A percentile compares a stretch with the other conserved stretches of the same genome.
These are phyloP conservation scores for Acheta domesticus DNA, from an alignment of 2,888 invertebrate genomes.

Conservation along the genomic window DNA sequence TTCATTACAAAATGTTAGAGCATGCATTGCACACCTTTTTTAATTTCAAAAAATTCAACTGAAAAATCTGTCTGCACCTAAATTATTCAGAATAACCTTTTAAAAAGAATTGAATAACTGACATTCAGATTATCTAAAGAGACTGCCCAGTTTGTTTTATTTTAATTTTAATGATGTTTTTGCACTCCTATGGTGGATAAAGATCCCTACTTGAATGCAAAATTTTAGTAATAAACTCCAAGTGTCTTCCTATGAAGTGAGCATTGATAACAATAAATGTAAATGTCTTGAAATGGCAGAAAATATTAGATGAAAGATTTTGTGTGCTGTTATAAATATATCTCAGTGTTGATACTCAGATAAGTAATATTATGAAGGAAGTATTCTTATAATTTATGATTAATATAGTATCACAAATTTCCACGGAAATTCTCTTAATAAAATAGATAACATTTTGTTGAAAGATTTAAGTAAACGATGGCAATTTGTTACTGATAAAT, in stretches of 20 bases:
- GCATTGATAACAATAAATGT: constrained; percentile 7
- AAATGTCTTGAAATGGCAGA: neutral
- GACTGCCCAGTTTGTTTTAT: no score
- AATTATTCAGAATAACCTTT: no score
- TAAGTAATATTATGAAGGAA: neutral
- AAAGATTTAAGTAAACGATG: neutral
- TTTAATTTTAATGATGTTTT: neutral
- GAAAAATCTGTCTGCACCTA: no score
- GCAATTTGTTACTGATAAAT: constrained; percentile 18
- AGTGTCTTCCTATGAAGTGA: constrained; percentile 12
- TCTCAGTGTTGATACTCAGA: constrained; percentile 18
- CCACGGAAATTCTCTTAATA: neutral
- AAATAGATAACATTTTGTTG: constrained; percentile 1
- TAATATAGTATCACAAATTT: neutral
- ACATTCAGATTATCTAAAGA: no score
- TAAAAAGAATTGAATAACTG: no score
- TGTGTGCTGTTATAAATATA: constrained; percentile 18
- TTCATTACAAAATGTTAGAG: no score
- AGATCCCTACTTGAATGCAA: constrained; percentile 18
- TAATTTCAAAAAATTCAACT: no score
- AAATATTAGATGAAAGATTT: constrained; percentile 18
- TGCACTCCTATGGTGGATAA: constrained; percentile 9
- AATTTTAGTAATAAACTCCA: constrained; percentile 10
- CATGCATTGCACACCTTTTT: no score
- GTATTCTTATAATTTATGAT: constrained; percentile 4